Percentiles rank a stretch among this genome's conserved stretches.
Evolutionary conservation across 2,888 invertebrate genomes (phyloP).

Genomic region (Nephrotoma appendiculata): DNA sequence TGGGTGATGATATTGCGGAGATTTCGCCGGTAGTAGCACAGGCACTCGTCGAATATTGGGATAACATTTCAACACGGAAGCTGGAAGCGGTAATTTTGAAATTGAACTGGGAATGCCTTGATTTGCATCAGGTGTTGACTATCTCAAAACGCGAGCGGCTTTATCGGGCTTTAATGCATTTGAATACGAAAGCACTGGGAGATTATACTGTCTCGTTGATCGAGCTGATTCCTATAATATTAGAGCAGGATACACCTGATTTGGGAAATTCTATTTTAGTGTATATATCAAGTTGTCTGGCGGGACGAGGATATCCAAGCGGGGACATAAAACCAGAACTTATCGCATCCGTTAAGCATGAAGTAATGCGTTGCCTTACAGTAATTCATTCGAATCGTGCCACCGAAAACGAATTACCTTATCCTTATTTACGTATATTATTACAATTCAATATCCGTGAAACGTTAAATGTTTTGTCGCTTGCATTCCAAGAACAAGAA

Average conservation of each 20-base stretch:
- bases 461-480: constrained; percentile 68
- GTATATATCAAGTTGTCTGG: constrained; percentile 73
- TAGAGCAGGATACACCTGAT: constrained; percentile 34
- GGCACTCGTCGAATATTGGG: constrained; percentile 53
- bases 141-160: constrained; percentile 26
- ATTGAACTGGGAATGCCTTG: constrained; percentile 57
- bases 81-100: constrained; percentile 58
- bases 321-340: constrained; percentile 52
- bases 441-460: constrained; percentile 72
- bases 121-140: constrained; percentile 51
- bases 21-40: constrained; percentile 59
- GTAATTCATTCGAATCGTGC: constrained; percentile 50
- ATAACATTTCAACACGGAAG: constrained; percentile 41
- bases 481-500: constrained; percentile 71
- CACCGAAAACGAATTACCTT: constrained; percentile 44
- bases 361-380: constrained; percentile 53
- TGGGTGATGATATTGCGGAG: constrained; percentile 42
- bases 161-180: constrained; percentile 41
- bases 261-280: constrained; percentile 74
- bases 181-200: constrained; percentile 59
- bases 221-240: constrained; percentile 43
- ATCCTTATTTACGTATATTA: constrained; percentile 58
- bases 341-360: constrained; percentile 52
- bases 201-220: constrained; percentile 63
- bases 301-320: constrained; percentile 69